Conservation (phyloP, 2,113 vertebrate species). For the Thryonomys swinderianus region DNA sequence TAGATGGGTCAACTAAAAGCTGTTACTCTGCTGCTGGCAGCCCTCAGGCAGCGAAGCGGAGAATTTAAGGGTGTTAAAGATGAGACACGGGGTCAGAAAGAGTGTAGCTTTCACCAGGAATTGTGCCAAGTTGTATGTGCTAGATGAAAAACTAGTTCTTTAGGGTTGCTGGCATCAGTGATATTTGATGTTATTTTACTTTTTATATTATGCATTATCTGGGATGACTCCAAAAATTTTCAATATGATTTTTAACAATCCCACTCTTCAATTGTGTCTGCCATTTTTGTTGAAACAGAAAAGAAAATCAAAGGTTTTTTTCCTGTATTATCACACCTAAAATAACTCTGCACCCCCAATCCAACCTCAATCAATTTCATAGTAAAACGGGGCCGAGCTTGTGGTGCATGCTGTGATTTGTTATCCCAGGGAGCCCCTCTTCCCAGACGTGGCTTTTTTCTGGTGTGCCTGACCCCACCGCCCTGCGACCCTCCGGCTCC, state of each 20-base stretch:
- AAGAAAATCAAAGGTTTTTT: neutral
- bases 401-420: too few relatives aligned
- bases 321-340: neutral
- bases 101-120: conserved; percentile 2
- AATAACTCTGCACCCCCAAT: neutral
- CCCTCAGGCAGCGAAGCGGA: neutral
- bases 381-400: neutral
- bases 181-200: neutral
- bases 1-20: neutral
- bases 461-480: neutral
- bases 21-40: neutral
- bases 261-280: neutral
- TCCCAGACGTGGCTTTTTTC: neutral
- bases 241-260: neutral
- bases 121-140: neutral
- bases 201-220: neutral
- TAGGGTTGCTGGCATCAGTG: neutral
- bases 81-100: neutral
- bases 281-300: neutral
- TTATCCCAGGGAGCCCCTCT: neutral
- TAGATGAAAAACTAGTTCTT: neutral
- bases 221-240: conserved; percentile 11
- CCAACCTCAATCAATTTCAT: neutral
- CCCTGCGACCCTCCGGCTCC: neutral
- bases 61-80: neutral